A percentile compares a stretch with the other conserved stretches of the same genome.
Conservation (phyloP, 2,888 invertebrate species). For the Calliopum simillimum region DNA sequence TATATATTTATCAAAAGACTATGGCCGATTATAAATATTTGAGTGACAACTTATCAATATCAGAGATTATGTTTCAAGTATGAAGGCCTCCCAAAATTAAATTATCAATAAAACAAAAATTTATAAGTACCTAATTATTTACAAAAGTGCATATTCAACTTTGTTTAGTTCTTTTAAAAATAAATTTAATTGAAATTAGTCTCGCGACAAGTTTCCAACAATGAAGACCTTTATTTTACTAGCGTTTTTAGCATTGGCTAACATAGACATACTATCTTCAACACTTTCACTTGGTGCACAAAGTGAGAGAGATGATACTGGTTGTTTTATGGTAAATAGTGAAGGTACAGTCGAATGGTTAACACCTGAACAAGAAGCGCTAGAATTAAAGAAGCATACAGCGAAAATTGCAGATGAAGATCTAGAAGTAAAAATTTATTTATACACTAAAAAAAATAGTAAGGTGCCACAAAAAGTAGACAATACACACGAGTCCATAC, state of each 20-base stretch:
- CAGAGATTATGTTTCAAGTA: too few relatives aligned
- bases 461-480: background rate
- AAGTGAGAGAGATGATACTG: background rate
- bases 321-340: background rate
- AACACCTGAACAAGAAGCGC: slow-evolving; percentile 4
- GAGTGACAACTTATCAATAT: too few relatives aligned
- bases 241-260: background rate
- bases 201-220: background rate
- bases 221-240: background rate
- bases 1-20: too few relatives aligned
- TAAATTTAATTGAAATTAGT: background rate
- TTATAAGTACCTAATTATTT: too few relatives aligned
- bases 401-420: background rate
- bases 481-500: background rate
- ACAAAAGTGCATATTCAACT: too few relatives aligned
- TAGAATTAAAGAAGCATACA: background rate
- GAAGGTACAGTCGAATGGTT: background rate
- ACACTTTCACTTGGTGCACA: too few relatives aligned
- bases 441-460: background rate
- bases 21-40: too few relatives aligned
- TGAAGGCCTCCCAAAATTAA: too few relatives aligned
- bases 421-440: background rate
- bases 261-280: background rate
- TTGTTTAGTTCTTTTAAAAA: too few relatives aligned
- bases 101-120: too few relatives aligned